Base-by-base conservation (phyloP, 2,113 vertebrate species). In the Irena cyanogastra region DNA sequence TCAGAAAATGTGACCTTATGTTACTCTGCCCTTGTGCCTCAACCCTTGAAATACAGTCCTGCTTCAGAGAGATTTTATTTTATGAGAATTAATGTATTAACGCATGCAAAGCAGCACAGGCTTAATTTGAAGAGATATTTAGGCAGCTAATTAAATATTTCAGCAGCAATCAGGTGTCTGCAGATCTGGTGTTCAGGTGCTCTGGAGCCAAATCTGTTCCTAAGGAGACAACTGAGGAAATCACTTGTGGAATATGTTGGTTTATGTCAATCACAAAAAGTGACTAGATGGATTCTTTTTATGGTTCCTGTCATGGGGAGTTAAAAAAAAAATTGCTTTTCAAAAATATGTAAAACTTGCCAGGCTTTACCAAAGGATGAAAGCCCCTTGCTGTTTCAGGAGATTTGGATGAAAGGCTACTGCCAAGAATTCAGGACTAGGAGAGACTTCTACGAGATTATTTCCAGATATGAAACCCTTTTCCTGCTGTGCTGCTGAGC, bases 401-500 rank as follows among this genome's bases (percentile, higher is more conserved):
- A 85, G 80, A 68, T 75, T 78, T 2, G 1, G 65, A 84, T 61
- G 44, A 87, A 96, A 89, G 56, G 26, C 50, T 89, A 35, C 53
- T 96, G 95, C 93, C 93, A 96, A 92, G 92, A 94, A 90, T 90
- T 92, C 83, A 95, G 80, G 53, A 49, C n/a, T 76, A 92, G 56
- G 76, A 96, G 76, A 75, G 77, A 93, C 60, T 94, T 88, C 80
- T 84, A 83, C 7, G 33, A 95, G 88, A 95, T 94, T 93, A 92
- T 87, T 93, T 90, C 69, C 92, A 95, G 96, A 96, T 95, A 96
- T 82, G 90, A 94, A 95, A 84, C 37, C 52, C 80, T 95, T 96
- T 97, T 97, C 95, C 95, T 97, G 92, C 95, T 61, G 49, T 47
- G 76, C 80, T 30, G n/a, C 88, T 78, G 88, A 90, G 93, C 72